Percentiles rank a stretch among this genome's conserved stretches.
Evolutionary conservation across 2,888 invertebrate species (phyloP).

Genomic region (Cephus sareptanus): DNA sequence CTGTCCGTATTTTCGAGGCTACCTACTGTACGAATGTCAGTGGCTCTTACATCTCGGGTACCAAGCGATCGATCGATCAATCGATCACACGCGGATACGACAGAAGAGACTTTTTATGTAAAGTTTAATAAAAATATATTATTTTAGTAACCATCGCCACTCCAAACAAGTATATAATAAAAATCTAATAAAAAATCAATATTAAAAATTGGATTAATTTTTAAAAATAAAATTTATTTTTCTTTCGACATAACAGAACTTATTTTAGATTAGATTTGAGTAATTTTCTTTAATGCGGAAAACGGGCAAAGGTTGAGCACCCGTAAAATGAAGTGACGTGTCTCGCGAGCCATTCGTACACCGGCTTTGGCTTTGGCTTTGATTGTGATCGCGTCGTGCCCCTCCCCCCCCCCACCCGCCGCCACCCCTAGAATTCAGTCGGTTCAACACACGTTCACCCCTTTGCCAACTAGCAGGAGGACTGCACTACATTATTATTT

Average conservation of each 20-base stretch:
- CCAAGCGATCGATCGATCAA: constrained; percentile 8
- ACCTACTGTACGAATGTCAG: constrained; percentile 37
- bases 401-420: constrained; percentile 15
- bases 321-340: constrained; percentile 54
- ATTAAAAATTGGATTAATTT: background rate
- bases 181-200: background rate
- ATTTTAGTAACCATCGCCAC: background rate
- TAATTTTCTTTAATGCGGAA: background rate
- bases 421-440: constrained; percentile 7
- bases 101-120: too few relatives aligned
- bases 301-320: constrained; percentile 44
- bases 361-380: constrained; percentile 49
- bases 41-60: constrained; percentile 42
- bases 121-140: background rate
- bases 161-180: background rate
- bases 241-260: background rate
- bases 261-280: background rate
- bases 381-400: constrained; percentile 53
- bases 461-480: constrained; percentile 18
- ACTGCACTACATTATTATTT: constrained; percentile 53
- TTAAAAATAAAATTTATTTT: background rate
- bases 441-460: constrained; percentile 27
- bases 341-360: constrained; percentile 33
- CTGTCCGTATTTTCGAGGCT: constrained; percentile 53
- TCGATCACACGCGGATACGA: background rate